These are phyloP conservation scores for Lasaia peninsularis DNA, from an alignment of 1,140 invertebrate species.

Conservation along the genomic window DNA sequence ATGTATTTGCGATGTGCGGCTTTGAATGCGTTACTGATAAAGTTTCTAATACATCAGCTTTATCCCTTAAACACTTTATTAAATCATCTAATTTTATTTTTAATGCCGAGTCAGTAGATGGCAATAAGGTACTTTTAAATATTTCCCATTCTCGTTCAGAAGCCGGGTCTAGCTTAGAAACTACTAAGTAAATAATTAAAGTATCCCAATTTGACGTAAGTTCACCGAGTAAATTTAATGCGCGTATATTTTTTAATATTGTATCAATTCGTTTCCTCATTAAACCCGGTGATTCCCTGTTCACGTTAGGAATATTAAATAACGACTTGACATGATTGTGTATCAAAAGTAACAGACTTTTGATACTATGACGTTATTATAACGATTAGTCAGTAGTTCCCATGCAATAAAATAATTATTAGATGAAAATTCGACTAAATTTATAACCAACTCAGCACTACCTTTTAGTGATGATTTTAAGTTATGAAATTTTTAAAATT, in stretches of 20 bases:
- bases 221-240: conserved; percentile 15
- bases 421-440: neutral
- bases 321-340: neutral
- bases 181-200: neutral
- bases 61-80: neutral
- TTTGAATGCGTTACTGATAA: conserved; percentile 13
- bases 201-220: conserved; percentile 8
- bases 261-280: conserved; percentile 14
- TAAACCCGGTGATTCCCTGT: neutral
- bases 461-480: neutral
- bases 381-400: neutral
- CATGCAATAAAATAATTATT: neutral
- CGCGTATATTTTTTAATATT: conserved; percentile 17
- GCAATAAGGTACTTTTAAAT: neutral
- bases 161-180: neutral
- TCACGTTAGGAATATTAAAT: neutral
- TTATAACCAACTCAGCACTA: neutral
- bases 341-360: neutral
- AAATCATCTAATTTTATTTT: neutral
- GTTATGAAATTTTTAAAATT: no score
- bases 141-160: neutral
- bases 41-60: conserved; percentile 17
- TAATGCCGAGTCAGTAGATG: neutral
- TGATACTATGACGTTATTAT: neutral
- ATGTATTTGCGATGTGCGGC: neutral